A percentile compares a stretch with the other conserved stretches of the same genome.
Evolutionary conservation across 2,113 vertebrate genomes (phyloP).

Genomic region (Picathartes gymnocephalus): DNA sequence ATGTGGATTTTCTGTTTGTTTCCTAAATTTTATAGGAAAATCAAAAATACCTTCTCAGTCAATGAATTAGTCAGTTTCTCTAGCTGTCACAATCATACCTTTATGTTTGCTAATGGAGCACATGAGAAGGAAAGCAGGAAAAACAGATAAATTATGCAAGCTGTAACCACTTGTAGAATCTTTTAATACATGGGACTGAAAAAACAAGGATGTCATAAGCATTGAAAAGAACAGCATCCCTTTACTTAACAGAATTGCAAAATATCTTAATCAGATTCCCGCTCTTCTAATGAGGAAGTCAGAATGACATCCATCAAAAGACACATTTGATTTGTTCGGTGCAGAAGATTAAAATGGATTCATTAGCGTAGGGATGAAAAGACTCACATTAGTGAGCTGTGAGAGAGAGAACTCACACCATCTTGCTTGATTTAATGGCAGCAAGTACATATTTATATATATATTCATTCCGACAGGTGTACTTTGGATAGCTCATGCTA

Average conservation of each 20-base stretch:
- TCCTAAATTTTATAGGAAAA: not conserved
- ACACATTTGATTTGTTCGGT: not conserved
- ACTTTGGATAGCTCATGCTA: not conserved
- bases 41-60: not conserved
- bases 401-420: not conserved
- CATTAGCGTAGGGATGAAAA: not conserved
- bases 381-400: not conserved
- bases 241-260: not conserved
- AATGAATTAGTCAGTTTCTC: not conserved
- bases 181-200: not conserved
- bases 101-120: not conserved
- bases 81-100: not conserved
- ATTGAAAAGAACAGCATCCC: not conserved
- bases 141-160: not conserved
- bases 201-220: not conserved
- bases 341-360: not conserved
- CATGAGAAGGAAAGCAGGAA: not conserved
- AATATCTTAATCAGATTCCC: not conserved
- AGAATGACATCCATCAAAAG: not conserved
- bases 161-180: not conserved
- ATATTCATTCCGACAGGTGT: not conserved
- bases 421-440: not conserved
- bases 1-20: not conserved
- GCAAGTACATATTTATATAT: not conserved
- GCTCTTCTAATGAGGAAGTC: not conserved